A percentile compares a stretch with the other conserved stretches of the same genome.
phyloP scores from a whole-genome alignment of 2,113 vertebrate genomes.

The Neofelis nebulosa region DNA sequence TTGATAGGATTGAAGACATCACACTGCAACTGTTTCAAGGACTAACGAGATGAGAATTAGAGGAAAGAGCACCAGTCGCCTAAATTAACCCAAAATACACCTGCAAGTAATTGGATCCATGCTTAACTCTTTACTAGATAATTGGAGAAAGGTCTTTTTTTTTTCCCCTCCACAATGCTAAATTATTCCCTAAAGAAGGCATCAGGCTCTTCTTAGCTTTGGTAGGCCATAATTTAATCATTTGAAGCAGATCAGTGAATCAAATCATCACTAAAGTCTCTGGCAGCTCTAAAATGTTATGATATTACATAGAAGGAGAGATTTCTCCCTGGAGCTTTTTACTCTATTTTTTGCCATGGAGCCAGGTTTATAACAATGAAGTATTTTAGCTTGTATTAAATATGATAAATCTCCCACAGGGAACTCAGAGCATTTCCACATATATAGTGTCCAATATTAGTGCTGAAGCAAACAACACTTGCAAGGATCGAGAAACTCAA shows the following conservation, averaged over 20 bases:
- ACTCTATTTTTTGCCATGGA: not conserved
- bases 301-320: constrained; percentile 28
- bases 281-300: constrained; percentile 26
- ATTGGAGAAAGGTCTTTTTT: not conserved
- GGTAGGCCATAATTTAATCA: constrained; percentile 33
- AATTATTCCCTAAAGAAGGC: not conserved
- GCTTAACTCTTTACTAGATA: constrained; percentile 25
- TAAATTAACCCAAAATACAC: not conserved
- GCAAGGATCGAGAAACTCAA: not conserved
- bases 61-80: not conserved
- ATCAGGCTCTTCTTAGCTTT: not conserved
- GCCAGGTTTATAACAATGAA: constrained; percentile 21
- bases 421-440: constrained; percentile 5
- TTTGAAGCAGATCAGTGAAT: constrained; percentile 34
- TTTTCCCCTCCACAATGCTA: not conserved
- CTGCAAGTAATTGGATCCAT: constrained; percentile 21
- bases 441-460: not conserved
- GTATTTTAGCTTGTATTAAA: constrained; percentile 9
- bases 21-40: constrained; percentile 1
- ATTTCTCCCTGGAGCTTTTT: constrained; percentile 19
- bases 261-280: constrained; percentile 32
- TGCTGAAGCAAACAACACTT: not conserved
- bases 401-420: not conserved
- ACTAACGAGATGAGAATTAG: not conserved
- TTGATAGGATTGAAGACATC: not conserved